Conservation (phyloP, 1,140 invertebrate genomes). For the Drosophila navojoa region DNA sequence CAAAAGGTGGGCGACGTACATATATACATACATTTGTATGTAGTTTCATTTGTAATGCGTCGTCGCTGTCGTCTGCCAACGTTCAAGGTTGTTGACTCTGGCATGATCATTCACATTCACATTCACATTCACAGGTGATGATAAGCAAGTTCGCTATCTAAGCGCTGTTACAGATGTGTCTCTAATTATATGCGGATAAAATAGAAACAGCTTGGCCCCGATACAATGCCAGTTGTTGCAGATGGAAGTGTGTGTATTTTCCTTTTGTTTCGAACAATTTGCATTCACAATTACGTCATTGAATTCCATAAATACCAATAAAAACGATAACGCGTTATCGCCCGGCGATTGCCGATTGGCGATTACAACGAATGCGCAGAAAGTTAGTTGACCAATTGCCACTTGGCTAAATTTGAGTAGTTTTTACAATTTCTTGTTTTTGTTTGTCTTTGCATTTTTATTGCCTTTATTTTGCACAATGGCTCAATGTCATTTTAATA, state of each 20-base stretch:
- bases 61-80: neutral
- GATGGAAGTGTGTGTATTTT: neutral
- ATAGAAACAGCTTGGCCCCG: neutral
- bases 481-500: slow-evolving; percentile 77
- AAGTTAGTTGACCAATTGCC: slow-evolving; percentile 41
- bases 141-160: neutral
- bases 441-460: slow-evolving; percentile 26
- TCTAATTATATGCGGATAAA: neutral
- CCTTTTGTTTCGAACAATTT: slow-evolving; percentile 11
- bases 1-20: neutral
- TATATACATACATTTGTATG: neutral
- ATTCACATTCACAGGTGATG: neutral
- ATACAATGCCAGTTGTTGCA: neutral
- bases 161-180: neutral
- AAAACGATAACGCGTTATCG: slow-evolving; percentile 56
- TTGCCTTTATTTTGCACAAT: slow-evolving; percentile 45
- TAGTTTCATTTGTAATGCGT: neutral
- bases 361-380: slow-evolving; percentile 36
- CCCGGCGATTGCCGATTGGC: slow-evolving; percentile 35
- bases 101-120: neutral
- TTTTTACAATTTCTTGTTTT: slow-evolving; percentile 32
- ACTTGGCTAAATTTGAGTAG: slow-evolving; percentile 14
- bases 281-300: slow-evolving; percentile 65
- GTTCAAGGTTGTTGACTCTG: neutral
- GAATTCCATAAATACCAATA: slow-evolving; percentile 66